These are phyloP conservation scores for Mustelus asterias DNA, from an alignment of 2,113 vertebrate species.

Conservation along the genomic window DNA sequence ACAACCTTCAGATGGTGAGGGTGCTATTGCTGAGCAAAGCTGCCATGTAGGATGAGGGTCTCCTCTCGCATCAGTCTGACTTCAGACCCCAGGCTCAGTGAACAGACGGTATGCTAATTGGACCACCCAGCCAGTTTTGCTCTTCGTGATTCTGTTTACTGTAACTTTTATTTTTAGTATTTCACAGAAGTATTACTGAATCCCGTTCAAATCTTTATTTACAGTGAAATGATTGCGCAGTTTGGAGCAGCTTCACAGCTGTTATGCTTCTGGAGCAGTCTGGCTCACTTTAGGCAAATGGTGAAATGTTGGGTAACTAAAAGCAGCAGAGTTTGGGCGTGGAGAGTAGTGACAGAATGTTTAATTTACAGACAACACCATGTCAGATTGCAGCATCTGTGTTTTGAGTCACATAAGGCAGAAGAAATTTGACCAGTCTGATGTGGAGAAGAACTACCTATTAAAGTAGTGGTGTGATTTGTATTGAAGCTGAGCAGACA, in stretches of 20 bases:
- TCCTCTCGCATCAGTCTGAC: background rate
- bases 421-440: background rate
- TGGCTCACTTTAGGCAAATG: background rate
- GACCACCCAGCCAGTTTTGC: background rate
- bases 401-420: background rate
- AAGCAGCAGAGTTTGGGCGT: background rate
- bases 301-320: background rate
- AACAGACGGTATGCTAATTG: background rate
- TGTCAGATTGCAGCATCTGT: background rate
- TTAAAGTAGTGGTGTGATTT: conserved; percentile 44
- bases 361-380: background rate
- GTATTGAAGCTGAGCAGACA: conserved; percentile 42
- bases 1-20: background rate
- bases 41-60: background rate
- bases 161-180: background rate
- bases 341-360: background rate
- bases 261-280: background rate
- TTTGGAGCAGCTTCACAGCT: background rate
- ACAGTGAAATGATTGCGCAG: background rate
- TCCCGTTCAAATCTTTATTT: background rate
- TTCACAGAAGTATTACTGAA: background rate
- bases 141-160: background rate
- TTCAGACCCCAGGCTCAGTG: background rate
- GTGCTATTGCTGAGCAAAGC: background rate
- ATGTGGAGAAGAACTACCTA: conserved; percentile 36